Evolutionary conservation across 2,113 vertebrate genomes (phyloP).

Genomic region (Cephalopterus ornatus): DNA sequence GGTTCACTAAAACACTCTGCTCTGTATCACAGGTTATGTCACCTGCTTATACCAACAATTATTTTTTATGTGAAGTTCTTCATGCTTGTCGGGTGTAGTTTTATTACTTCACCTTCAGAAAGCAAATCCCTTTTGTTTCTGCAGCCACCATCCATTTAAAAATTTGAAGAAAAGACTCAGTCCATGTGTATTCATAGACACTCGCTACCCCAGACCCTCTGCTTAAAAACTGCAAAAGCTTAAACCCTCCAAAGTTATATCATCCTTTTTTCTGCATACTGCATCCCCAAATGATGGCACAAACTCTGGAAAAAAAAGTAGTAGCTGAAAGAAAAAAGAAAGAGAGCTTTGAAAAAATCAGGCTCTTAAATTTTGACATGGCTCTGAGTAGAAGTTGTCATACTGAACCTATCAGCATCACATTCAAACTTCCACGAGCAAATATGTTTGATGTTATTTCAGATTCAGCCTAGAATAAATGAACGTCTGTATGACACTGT

Average conservation of each 20-base stretch:
- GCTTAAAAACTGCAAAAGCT: not conserved
- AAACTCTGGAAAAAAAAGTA: not conserved
- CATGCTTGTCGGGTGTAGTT: not conserved
- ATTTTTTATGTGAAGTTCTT: not conserved
- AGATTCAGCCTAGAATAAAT: not conserved
- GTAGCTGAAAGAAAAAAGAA: not conserved
- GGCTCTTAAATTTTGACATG: not conserved
- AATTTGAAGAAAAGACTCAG: not conserved
- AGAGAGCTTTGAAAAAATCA: not conserved
- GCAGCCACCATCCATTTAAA: not conserved
- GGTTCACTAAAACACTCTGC: not conserved
- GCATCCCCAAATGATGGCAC: not conserved
- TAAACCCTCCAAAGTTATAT: not conserved
- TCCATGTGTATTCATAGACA: not conserved
- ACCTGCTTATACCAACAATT: not conserved
- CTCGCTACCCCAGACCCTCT: not conserved
- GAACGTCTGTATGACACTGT: not conserved
- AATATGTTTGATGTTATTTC: not conserved
- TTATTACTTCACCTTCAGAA: not conserved
- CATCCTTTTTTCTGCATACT: not conserved
- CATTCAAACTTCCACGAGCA: not conserved
- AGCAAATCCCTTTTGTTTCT: not conserved
- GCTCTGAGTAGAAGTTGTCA: not conserved
- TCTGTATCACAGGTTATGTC: not conserved
- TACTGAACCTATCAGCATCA: not conserved